These are phyloP conservation scores for Lucilia sericata DNA, from an alignment of 1,140 invertebrate species.

Conservation along the genomic window DNA sequence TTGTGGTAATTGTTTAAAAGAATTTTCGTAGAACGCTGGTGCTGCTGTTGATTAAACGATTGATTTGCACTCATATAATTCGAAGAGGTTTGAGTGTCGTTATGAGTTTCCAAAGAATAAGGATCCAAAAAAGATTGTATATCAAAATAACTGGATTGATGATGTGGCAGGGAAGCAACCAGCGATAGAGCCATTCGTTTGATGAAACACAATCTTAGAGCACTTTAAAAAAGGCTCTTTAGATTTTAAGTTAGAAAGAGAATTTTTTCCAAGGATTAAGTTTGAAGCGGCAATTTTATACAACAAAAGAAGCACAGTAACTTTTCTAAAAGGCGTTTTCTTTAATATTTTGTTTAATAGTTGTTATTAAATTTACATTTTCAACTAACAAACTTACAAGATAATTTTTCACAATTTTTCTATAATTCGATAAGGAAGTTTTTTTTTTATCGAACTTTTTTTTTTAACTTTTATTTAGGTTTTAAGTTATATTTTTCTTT, in stretches of 20 bases:
- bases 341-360: background rate
- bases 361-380: constrained; percentile 7
- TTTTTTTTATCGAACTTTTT: background rate
- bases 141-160: constrained; percentile 65
- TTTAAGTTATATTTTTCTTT: background rate
- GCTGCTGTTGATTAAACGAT: constrained; percentile 46
- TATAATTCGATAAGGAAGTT: background rate
- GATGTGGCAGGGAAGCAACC: constrained; percentile 56
- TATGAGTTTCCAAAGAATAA: constrained; percentile 59
- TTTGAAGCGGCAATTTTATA: background rate
- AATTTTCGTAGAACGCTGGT: constrained; percentile 48
- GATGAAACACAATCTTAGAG: background rate
- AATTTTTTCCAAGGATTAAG: too few relatives aligned
- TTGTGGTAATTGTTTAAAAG: constrained; percentile 23
- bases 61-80: constrained; percentile 38
- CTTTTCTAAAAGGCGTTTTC: constrained; percentile 21
- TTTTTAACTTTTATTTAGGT: background rate
- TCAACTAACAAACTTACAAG: background rate
- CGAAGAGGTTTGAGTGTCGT: constrained; percentile 50
- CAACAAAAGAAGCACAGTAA: constrained; percentile 45
- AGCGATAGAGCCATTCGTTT: constrained; percentile 67
- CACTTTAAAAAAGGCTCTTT: constrained; percentile 43
- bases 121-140: constrained; percentile 66
- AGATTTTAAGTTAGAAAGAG: background rate
- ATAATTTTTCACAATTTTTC: background rate